Conservation (phyloP, 1,140 invertebrate genomes). For the Drosophila pectinifera region DNA sequence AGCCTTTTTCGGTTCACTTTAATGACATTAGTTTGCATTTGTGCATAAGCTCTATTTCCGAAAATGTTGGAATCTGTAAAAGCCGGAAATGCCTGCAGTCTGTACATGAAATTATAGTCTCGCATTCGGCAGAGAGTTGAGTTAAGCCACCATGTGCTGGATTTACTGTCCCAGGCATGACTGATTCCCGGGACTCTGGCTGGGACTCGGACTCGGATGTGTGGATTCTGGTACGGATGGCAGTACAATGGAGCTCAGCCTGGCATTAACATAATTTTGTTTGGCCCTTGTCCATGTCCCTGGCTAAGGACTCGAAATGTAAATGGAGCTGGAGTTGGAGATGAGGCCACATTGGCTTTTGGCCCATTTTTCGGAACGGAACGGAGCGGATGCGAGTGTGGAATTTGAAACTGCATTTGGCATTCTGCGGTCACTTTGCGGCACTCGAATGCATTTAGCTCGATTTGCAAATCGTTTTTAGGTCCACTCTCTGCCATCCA, state of each 20-base stretch:
- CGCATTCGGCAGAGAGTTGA: background rate
- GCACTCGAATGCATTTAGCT: slow-evolving; percentile 55
- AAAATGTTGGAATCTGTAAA: background rate
- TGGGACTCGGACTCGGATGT: background rate
- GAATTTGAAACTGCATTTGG: slow-evolving; percentile 49
- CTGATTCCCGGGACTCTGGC: background rate
- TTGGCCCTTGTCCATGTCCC: slow-evolving; percentile 15
- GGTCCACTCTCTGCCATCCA: slow-evolving; percentile 22
- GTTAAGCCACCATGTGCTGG: slow-evolving; percentile 5
- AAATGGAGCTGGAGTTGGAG: slow-evolving; percentile 7
- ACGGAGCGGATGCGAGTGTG: too few species aligned
- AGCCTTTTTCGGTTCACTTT: background rate
- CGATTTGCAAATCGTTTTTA: slow-evolving; percentile 57
- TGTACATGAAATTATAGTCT: background rate
- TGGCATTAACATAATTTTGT: slow-evolving; percentile 43
- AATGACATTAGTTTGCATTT: too few species aligned
- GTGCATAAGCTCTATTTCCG: background rate
- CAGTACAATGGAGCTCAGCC: slow-evolving; percentile 8
- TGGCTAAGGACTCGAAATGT: background rate
- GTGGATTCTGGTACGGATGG: background rate
- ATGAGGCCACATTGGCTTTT: slow-evolving; percentile 12
- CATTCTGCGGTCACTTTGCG: slow-evolving; percentile 71
- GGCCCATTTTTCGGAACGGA: background rate
- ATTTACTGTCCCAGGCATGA: slow-evolving; percentile 8
- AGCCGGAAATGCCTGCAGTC: background rate